Evolutionary conservation across 1,140 invertebrate species (phyloP).

Genomic region (Drosophila malerkotliana): DNA sequence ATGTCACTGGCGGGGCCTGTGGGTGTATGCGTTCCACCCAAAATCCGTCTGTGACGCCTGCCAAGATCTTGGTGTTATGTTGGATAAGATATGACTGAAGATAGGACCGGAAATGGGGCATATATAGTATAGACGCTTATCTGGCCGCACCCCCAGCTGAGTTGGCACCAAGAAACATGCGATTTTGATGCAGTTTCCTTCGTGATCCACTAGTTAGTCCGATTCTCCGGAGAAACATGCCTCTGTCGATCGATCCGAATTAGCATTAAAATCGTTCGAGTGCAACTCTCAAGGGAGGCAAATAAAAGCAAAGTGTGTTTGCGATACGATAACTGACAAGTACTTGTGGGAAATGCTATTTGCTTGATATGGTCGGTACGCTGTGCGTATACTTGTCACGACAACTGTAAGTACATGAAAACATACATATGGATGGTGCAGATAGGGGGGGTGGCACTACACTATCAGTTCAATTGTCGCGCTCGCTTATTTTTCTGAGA

Average conservation of each 20-base stretch:
- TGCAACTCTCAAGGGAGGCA: slow-evolving; percentile 26
- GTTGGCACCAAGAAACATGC: slow-evolving; percentile 8
- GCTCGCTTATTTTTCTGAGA: slow-evolving; percentile 11
- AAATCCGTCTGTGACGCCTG: slow-evolving; percentile 8
- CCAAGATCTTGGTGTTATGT: slow-evolving; percentile 30
- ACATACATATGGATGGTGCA: slow-evolving; percentile 12
- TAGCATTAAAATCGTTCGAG: slow-evolving; percentile 38
- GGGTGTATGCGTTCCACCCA: no score
- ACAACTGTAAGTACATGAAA: slow-evolving; percentile 21
- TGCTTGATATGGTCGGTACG: slow-evolving; percentile 14
- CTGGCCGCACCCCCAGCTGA: slow-evolving; percentile 36
- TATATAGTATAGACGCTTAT: slow-evolving; percentile 1
- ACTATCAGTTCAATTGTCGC: slow-evolving; percentile 27
- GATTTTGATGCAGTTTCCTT: slow-evolving; percentile 11
- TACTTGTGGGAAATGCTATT: slow-evolving; percentile 37
- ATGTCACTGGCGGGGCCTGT: slow-evolving; percentile 3
- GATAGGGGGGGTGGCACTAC: slow-evolving; percentile 24
- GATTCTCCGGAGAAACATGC: slow-evolving; percentile 5
- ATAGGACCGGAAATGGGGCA: slow-evolving; percentile 53
- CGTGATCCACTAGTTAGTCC: slow-evolving; percentile 11
- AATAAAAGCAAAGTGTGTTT: slow-evolving; percentile 31
- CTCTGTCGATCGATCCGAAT: slow-evolving; percentile 39
- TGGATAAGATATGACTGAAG: slow-evolving; percentile 22
- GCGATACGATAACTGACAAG: slow-evolving; percentile 46
- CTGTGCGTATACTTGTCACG: slow-evolving; percentile 9